These are phyloP conservation scores for Lordiphosa fenestrarum DNA, from an alignment of 2,888 invertebrate genomes.

Conservation along the genomic window DNA sequence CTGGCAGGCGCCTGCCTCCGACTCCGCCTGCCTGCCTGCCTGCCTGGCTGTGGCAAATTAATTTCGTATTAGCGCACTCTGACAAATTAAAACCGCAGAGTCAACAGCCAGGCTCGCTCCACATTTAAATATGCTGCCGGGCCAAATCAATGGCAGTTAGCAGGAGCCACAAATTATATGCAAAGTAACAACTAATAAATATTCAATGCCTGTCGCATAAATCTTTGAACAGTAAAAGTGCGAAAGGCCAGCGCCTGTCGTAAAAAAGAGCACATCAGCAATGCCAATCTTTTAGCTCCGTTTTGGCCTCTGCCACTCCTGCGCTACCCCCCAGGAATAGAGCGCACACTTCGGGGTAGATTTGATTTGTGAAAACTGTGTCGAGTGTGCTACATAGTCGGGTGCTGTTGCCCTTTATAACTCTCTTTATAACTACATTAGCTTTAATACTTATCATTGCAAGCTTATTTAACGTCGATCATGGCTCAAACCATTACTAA, in stretches of 20 bases:
- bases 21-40: slow-evolving; percentile 11
- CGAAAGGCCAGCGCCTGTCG: slow-evolving; percentile 40
- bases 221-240: slow-evolving; percentile 73
- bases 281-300: slow-evolving; percentile 69
- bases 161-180: slow-evolving; percentile 67
- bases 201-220: slow-evolving; percentile 74
- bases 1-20: slow-evolving; percentile 38
- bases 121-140: slow-evolving; percentile 54
- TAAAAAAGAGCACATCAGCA: slow-evolving; percentile 64
- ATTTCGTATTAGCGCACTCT: slow-evolving; percentile 74
- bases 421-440: too few relatives aligned
- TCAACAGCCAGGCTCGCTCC: slow-evolving; percentile 66
- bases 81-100: slow-evolving; percentile 72
- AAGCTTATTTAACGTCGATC: too few relatives aligned
- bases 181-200: slow-evolving; percentile 73
- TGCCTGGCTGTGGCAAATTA: slow-evolving; percentile 56
- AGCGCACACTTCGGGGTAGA: slow-evolving; percentile 8
- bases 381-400: slow-evolving; percentile 4
- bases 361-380: slow-evolving; percentile 21
- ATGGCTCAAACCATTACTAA: too few relatives aligned
- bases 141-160: slow-evolving; percentile 68
- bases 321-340: slow-evolving; percentile 12
- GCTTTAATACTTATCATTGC: too few relatives aligned
- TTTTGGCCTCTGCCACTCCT: slow-evolving; percentile 11
- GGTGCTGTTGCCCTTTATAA: too few relatives aligned